phyloP scores from a whole-genome alignment of 2,113 vertebrate species.

The Nicator chloris region DNA sequence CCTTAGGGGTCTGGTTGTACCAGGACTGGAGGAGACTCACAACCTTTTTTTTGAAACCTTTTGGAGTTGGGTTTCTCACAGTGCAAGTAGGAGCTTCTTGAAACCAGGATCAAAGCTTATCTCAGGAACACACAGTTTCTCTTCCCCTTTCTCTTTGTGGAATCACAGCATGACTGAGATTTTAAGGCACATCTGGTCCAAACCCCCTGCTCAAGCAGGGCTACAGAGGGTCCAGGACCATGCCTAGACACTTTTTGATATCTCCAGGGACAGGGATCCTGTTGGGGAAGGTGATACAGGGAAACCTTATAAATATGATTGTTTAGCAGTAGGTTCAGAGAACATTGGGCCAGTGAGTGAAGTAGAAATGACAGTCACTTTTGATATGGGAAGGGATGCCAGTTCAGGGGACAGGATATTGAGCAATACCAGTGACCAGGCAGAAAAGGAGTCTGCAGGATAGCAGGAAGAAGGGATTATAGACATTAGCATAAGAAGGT shows the following conservation, averaged over 20 bases:
- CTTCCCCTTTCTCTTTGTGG: not conserved
- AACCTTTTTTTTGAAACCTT: not conserved
- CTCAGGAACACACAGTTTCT: not conserved
- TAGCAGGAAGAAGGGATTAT: too few relatives aligned
- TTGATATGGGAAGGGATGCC: too few relatives aligned
- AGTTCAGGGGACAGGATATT: too few relatives aligned
- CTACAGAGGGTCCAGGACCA: not conserved
- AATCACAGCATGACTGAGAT: not conserved
- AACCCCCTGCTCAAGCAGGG: not conserved
- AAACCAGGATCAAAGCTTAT: not conserved
- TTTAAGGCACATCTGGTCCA: not conserved
- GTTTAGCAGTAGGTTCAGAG: too few relatives aligned
- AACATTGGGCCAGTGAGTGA: too few relatives aligned
- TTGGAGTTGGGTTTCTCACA: not conserved
- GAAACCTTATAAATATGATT: too few relatives aligned
- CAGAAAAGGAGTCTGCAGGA: too few relatives aligned
- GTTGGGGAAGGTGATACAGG: too few relatives aligned
- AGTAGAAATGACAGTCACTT: too few relatives aligned
- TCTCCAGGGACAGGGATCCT: not conserved
- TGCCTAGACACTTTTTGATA: not conserved
- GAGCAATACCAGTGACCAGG: too few relatives aligned
- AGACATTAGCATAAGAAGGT: too few relatives aligned
- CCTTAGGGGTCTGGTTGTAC: not conserved
- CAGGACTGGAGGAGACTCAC: not conserved
- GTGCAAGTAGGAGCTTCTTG: not conserved